Percentiles rank a stretch among this genome's conserved stretches.
These are phyloP conservation scores for Gryllus bimaculatus DNA, from an alignment of 1,140 invertebrate species.

Conservation along the genomic window DNA sequence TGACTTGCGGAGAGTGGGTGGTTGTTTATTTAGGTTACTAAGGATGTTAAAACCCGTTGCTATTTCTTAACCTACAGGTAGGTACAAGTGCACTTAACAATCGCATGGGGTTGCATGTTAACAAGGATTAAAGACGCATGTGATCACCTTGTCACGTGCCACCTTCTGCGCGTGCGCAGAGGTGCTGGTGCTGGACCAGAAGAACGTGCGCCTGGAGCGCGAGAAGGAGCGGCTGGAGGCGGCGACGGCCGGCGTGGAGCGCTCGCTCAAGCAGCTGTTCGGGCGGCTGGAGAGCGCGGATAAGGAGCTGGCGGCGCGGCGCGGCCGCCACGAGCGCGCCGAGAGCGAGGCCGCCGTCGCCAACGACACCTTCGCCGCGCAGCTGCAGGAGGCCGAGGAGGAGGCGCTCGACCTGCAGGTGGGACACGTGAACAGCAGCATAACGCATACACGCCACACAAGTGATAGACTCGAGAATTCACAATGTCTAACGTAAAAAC, in stretches of 20 bases:
- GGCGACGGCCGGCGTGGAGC: slow-evolving; percentile 45
- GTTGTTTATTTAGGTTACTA: too few species aligned
- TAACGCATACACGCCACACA: too few species aligned
- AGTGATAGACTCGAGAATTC: too few species aligned
- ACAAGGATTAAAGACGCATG: too few species aligned
- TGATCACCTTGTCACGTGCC: too few species aligned
- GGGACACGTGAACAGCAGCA: too few species aligned
- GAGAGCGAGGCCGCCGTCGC: slow-evolving; percentile 47
- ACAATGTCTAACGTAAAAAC: too few species aligned
- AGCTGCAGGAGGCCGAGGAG: background rate
- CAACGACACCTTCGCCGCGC: slow-evolving; percentile 44
- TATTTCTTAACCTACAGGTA: too few species aligned
- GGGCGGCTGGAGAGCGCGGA: slow-evolving; percentile 50
- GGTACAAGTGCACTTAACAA: too few species aligned
- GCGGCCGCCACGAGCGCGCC: slow-evolving; percentile 45
- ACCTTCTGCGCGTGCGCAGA: slow-evolving; percentile 40
- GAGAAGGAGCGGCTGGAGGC: slow-evolving; percentile 47
- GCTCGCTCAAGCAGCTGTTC: slow-evolving; percentile 47
- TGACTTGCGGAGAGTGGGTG: too few species aligned
- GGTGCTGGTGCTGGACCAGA: slow-evolving; percentile 63
- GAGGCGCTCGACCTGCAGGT: background rate
- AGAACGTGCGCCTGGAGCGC: slow-evolving; percentile 54
- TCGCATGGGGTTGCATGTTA: too few species aligned
- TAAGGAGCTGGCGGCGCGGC: slow-evolving; percentile 45
- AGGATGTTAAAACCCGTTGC: too few species aligned